These are phyloP conservation scores for Meiosimyza platycephala DNA, from an alignment of 2,888 invertebrate genomes.

Conservation along the genomic window DNA sequence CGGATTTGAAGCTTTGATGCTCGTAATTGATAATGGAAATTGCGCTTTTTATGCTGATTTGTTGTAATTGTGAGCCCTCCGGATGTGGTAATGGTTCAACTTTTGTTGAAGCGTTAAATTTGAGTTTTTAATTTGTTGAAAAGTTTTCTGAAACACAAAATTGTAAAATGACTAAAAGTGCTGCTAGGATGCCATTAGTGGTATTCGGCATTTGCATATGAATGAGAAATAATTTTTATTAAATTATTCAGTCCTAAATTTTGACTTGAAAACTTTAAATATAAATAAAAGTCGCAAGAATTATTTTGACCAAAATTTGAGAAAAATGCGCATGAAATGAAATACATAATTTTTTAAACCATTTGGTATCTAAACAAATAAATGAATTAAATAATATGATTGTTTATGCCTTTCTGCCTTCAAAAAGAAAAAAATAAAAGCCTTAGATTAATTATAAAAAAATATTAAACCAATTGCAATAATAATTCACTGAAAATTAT, in stretches of 20 bases:
- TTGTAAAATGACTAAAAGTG: background rate
- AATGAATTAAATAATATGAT: too few species aligned
- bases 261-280: background rate
- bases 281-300: too few species aligned
- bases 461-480: too few species aligned
- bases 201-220: background rate
- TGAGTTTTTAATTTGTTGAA: constrained; percentile 37
- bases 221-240: background rate
- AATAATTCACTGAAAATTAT: too few species aligned
- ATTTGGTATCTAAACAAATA: too few species aligned
- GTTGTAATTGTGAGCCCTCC: background rate
- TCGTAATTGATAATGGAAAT: constrained; percentile 48
- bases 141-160: constrained; percentile 13
- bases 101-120: constrained; percentile 40
- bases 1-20: constrained; percentile 23
- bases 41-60: constrained; percentile 35
- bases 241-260: background rate
- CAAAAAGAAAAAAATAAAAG: too few species aligned
- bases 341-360: too few species aligned
- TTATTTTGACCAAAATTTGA: too few species aligned
- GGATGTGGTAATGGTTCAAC: constrained; percentile 23
- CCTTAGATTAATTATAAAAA: too few species aligned
- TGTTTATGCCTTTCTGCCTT: too few species aligned
- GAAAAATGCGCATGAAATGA: too few species aligned
- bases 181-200: constrained; percentile 1